Percentiles rank a stretch among this genome's conserved stretches.
phyloP scores from a whole-genome alignment of 2,888 invertebrate genomes.

The Strigamia crassipes region DNA sequence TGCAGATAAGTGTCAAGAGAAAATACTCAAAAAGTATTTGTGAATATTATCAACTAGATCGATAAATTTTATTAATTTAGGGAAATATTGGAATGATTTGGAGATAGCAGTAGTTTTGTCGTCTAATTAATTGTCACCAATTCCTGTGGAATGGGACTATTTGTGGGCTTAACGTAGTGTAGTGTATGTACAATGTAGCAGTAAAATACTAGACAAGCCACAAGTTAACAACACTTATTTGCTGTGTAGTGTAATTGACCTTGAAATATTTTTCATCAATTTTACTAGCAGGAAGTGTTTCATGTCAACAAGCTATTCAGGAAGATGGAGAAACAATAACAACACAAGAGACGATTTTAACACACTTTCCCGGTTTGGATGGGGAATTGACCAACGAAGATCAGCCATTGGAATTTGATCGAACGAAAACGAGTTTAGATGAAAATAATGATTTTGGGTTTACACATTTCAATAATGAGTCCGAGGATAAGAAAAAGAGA shows the following conservation, averaged over 20 bases:
- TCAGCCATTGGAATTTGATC: background rate
- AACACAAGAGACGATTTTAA: background rate
- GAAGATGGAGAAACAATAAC: background rate
- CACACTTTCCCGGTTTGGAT: background rate
- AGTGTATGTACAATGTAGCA: too few relatives aligned
- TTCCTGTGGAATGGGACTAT: too few relatives aligned
- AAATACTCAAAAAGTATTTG: too few relatives aligned
- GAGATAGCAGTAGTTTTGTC: too few relatives aligned
- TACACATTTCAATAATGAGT: background rate
- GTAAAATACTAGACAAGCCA: too few relatives aligned
- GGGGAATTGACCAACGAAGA: background rate
- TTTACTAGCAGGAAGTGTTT: background rate
- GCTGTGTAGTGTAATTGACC: background rate
- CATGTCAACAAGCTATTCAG: background rate
- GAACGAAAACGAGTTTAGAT: background rate
- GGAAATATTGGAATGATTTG: too few relatives aligned
- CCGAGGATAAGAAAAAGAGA: background rate
- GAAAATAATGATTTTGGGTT: background rate
- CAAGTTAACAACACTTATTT: too few relatives aligned
- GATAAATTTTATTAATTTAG: too few relatives aligned
- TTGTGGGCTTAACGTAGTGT: too few relatives aligned
- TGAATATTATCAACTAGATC: too few relatives aligned
- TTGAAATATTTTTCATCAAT: background rate
- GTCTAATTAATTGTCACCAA: too few relatives aligned
- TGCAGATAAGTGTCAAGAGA: too few relatives aligned